These are phyloP conservation scores for Erethizon dorsatum DNA, from an alignment of 2,797 vertebrate species.

Conservation along the genomic window DNA sequence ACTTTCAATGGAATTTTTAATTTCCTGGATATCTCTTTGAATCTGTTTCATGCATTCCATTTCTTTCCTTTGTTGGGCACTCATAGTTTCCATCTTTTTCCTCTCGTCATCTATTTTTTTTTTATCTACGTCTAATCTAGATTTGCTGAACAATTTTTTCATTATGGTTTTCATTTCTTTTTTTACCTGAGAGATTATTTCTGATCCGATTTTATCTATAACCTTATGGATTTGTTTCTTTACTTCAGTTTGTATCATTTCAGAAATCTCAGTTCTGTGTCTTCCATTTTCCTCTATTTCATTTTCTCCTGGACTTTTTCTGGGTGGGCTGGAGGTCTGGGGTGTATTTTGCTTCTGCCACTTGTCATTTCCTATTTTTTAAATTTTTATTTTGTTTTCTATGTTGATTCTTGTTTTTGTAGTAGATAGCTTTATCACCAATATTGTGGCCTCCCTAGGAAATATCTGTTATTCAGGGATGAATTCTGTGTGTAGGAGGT, in stretches of 20 bases:
- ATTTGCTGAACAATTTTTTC: background rate
- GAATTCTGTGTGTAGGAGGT: background rate
- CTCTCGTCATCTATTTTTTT: background rate
- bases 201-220: background rate
- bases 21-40: no score
- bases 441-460: background rate
- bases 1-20: background rate
- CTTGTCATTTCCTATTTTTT: background rate
- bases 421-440: background rate
- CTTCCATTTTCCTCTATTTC: background rate
- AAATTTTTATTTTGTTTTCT: background rate
- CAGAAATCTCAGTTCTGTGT: background rate
- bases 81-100: background rate
- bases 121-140: background rate
- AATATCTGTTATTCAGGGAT: background rate
- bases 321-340: background rate
- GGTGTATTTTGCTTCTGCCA: background rate
- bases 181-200: background rate
- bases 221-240: background rate
- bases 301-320: background rate
- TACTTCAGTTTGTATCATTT: background rate
- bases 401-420: background rate
- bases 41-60: background rate
- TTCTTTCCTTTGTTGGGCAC: background rate
- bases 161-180: background rate